A percentile compares a stretch with the other conserved stretches of the same genome.
Conservation (phyloP, 2,797 vertebrate genomes). For the Chlorospingus semifuscus region DNA sequence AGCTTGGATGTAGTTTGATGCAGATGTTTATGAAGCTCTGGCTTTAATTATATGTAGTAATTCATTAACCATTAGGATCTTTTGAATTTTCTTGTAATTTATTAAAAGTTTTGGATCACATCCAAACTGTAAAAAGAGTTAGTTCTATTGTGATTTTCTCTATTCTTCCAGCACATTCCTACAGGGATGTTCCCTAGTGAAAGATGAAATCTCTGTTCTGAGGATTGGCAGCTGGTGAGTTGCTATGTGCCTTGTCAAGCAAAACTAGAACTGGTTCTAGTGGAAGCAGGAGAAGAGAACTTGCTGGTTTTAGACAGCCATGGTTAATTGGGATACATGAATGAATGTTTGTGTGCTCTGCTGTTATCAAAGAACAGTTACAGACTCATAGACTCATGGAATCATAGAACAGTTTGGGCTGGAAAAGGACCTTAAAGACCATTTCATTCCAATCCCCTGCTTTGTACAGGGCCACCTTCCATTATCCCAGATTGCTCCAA, state of each 20-base stretch:
- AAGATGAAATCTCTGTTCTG: not conserved
- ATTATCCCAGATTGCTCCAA: not conserved
- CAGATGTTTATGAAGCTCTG: not conserved
- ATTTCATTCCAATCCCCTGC: not conserved
- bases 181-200: not conserved
- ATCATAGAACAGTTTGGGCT: not conserved
- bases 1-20: not conserved
- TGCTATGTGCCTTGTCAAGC: not conserved
- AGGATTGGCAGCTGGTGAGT: accelerated
- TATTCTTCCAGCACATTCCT: not conserved
- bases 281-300: not conserved
- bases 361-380: not conserved
- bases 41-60: not conserved
- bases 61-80: not conserved
- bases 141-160: not conserved
- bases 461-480: not conserved
- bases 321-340: not conserved
- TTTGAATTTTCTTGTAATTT: not conserved
- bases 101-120: not conserved
- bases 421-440: not conserved
- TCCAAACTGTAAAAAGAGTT: not conserved
- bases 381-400: not conserved
- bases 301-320: not conserved
- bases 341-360: not conserved
- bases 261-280: not conserved